Evolutionary conservation across 2,113 vertebrate species (phyloP).

Genomic region (Apodemus speciosus): DNA sequence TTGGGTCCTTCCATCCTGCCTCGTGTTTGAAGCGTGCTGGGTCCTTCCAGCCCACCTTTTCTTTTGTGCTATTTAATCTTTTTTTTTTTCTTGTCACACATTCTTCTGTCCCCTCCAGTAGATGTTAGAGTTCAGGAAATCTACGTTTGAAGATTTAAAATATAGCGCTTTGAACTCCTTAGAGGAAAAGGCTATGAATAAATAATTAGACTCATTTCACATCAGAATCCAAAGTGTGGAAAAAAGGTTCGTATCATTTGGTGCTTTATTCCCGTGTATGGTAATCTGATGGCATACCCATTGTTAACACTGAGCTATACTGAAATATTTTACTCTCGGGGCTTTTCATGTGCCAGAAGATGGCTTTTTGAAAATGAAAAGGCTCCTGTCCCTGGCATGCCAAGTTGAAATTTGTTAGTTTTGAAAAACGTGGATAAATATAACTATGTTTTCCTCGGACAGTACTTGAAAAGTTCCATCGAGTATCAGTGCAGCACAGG

Average conservation of each 20-base stretch:
- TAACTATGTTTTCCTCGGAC: slow-evolving; percentile 29
- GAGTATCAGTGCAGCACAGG: slow-evolving; percentile 55
- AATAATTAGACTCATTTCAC: slow-evolving; percentile 82
- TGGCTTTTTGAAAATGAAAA: slow-evolving; percentile 69
- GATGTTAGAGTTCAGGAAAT: slow-evolving; percentile 72
- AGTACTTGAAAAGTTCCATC: slow-evolving; percentile 67
- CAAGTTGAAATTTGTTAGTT: slow-evolving; percentile 67
- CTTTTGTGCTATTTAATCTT: slow-evolving; percentile 61
- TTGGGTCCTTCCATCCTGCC: not conserved
- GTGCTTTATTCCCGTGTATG: slow-evolving; percentile 77
- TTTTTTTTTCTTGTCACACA: not conserved
- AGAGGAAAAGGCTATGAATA: slow-evolving; percentile 79
- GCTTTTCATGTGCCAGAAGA: slow-evolving; percentile 75
- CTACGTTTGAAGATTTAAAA: slow-evolving; percentile 74
- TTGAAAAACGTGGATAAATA: slow-evolving; percentile 65
- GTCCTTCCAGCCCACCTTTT: slow-evolving; percentile 18
- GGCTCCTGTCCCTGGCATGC: slow-evolving; percentile 60
- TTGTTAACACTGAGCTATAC: slow-evolving; percentile 76
- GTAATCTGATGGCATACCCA: slow-evolving; percentile 79
- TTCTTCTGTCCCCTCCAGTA: slow-evolving; percentile 61
- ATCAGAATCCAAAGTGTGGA: slow-evolving; percentile 77
- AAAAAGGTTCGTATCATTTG: slow-evolving; percentile 76
- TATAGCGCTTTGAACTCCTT: slow-evolving; percentile 72
- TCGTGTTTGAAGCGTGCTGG: not conserved
- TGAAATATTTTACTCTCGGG: slow-evolving; percentile 79